Evolutionary conservation across 2,888 invertebrate genomes (phyloP), one percentile per base, ranked within the genome.

Genomic region (Noctua janthe): DNA sequence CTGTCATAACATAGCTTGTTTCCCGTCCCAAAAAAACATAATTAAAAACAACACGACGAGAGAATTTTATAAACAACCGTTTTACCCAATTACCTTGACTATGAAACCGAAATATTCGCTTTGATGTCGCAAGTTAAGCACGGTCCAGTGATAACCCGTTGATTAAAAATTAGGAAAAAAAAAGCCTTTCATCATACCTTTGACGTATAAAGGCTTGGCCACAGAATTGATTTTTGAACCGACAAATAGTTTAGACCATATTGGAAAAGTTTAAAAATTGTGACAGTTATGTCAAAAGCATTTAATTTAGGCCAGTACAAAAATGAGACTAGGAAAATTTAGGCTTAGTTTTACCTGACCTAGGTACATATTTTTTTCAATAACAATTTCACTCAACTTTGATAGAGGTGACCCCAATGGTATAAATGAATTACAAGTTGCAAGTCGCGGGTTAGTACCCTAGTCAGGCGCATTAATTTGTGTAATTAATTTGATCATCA

Each of bases 91-190:
- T 82, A 82, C 71, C 73, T 80, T 81, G 78, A 79, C 84, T 87
- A 81, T 80, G 76, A 82, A 89, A 88, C 80, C 80, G 85, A 83
- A 85, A 81, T 74, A 78, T 85, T 88, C 80, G 69, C 88, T 90
- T 90, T 90, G 90, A 90, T 90, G 89, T 90, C 78, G 49, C 59
- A 59, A 79, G 76, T 82, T 82, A 67, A 73, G 59, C 74, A 72
- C 59, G 54, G 80, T n/a, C 51, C 75, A 49, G 78, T 84, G 87
- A 83, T 83, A 82, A 82, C 85, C 73, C 86, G 78, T 82, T 87
- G 86, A 87, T 87, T 88, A 87, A 87, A 87, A 88, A 80, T 82
- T 85, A 78, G 51, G 67, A 70, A 35, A 71, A 85, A 80, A 85
- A 76, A 59, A 29, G 17, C 17, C 13, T 88, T 80, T 82, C 78